Evolutionary conservation across 2,113 vertebrate species (phyloP).

Genomic region (Delphinus delphis): DNA sequence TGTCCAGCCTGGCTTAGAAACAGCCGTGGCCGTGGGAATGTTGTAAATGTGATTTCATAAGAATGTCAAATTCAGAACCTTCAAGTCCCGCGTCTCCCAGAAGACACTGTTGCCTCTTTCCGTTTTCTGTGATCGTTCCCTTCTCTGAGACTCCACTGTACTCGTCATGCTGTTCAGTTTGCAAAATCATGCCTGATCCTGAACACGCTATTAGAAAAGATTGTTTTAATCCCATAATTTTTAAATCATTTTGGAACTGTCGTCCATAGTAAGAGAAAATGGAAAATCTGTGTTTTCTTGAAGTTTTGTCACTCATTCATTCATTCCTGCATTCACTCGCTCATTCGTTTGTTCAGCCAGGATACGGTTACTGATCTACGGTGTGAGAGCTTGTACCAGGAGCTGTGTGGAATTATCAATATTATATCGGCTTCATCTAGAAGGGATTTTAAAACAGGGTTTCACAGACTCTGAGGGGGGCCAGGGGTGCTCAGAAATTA

Average conservation of each 20-base stretch:
- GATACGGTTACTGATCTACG: not conserved
- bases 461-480: not conserved
- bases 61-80: not conserved
- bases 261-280: not conserved
- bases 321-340: not conserved
- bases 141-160: not conserved
- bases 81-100: accelerated
- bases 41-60: accelerated
- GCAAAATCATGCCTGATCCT: not conserved
- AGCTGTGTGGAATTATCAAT: not conserved
- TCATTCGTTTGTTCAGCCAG: not conserved
- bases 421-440: not conserved
- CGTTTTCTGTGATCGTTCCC: accelerated
- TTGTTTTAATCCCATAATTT: not conserved
- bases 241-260: not conserved
- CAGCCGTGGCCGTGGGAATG: accelerated
- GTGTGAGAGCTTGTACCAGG: not conserved
- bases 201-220: not conserved
- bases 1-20: not conserved
- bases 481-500: not conserved
- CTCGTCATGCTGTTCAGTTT: not conserved
- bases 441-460: not conserved
- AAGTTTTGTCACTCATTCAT: not conserved
- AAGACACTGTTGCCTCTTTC: not conserved
- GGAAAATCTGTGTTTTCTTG: not conserved